phyloP scores from a whole-genome alignment of 2,888 invertebrate species.

The Bellardia bayeri region DNA sequence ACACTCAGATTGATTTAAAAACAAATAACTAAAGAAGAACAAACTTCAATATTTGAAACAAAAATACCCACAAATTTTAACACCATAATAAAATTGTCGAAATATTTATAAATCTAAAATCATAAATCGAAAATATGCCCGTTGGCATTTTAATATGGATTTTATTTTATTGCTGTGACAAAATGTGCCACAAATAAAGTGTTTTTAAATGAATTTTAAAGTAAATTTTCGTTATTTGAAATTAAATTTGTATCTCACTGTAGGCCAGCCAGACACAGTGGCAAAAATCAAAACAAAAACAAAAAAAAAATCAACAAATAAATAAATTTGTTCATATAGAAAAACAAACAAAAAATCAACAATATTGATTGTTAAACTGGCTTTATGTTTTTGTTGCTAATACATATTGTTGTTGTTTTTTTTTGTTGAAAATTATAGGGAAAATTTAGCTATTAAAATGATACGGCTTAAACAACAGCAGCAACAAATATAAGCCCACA shows the following conservation, averaged over 20 bases:
- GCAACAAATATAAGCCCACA: background rate
- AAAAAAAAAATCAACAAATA: constrained; percentile 3
- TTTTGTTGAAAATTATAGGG: constrained; percentile 1
- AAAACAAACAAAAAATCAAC: background rate
- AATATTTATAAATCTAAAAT: constrained; percentile 40
- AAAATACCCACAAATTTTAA: constrained; percentile 17
- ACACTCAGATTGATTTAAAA: background rate
- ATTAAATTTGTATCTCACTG: constrained; percentile 24
- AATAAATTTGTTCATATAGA: background rate
- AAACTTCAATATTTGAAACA: background rate
- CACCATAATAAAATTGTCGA: constrained; percentile 32
- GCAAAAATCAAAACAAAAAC: background rate
- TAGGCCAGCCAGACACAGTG: background rate
- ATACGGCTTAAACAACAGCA: background rate
- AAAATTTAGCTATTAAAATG: constrained; percentile 34
- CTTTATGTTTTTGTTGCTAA: background rate
- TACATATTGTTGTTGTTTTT: background rate
- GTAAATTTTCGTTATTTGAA: constrained; percentile 32
- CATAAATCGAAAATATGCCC: constrained; percentile 33
- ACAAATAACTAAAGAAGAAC: background rate
- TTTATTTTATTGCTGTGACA: constrained; percentile 37
- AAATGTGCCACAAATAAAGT: constrained; percentile 33
- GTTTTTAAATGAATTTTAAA: constrained; percentile 45
- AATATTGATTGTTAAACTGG: constrained; percentile 18
- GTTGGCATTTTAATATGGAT: constrained; percentile 36